These are phyloP conservation scores for Synergus laeviventris DNA, from an alignment of 2,888 invertebrate species.

Conservation along the genomic window DNA sequence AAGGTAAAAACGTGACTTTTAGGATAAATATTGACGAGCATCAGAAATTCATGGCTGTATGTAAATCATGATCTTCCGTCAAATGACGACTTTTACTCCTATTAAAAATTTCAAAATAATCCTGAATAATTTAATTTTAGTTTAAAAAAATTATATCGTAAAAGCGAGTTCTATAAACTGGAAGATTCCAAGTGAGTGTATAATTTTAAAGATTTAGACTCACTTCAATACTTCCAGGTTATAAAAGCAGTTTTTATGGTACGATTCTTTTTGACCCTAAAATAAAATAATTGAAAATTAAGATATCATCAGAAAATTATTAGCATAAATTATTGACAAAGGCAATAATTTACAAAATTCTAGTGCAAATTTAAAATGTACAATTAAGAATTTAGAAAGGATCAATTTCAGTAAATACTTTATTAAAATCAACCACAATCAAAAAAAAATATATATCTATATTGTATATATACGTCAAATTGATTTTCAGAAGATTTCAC, in stretches of 20 bases:
- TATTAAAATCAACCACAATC: conserved; percentile 28
- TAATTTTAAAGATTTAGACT: neutral
- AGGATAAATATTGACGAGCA: neutral
- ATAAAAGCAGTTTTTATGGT: too few relatives aligned
- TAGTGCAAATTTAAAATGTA: neutral
- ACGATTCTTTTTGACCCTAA: too few relatives aligned
- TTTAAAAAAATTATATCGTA: too few relatives aligned
- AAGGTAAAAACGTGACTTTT: conserved; percentile 16
- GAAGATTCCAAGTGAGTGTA: too few relatives aligned
- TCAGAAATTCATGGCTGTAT: conserved; percentile 22
- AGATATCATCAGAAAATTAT: too few relatives aligned
- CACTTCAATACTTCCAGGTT: neutral
- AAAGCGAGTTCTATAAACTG: too few relatives aligned
- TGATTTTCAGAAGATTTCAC: neutral
- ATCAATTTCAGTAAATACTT: conserved; percentile 1
- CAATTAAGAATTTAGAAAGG: neutral
- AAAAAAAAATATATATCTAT: neutral
- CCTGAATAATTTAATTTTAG: too few relatives aligned
- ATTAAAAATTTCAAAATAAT: neutral
- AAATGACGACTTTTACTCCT: neutral
- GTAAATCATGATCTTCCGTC: neutral
- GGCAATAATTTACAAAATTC: too few relatives aligned
- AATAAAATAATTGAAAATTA: too few relatives aligned
- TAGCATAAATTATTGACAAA: too few relatives aligned
- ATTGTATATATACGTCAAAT: too few relatives aligned